These are phyloP conservation scores for Muntiacus reevesi DNA, from an alignment of 2,113 vertebrate genomes.

Conservation along the genomic window DNA sequence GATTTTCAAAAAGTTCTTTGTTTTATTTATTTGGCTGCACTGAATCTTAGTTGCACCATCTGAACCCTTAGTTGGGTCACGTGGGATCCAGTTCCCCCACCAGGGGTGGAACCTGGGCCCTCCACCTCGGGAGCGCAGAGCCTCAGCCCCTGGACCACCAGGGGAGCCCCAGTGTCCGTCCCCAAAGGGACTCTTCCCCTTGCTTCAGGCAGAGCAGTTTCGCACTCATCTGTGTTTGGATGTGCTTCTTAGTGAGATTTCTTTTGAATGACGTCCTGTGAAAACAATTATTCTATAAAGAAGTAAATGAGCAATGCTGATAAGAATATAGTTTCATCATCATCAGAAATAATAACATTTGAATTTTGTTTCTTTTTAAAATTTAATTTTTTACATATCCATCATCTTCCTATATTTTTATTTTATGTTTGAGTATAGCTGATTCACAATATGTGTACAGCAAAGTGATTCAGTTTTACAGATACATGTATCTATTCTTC, in stretches of 20 bases:
- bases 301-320: background rate
- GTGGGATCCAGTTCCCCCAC: background rate
- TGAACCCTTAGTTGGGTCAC: background rate
- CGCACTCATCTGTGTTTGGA: background rate
- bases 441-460: background rate
- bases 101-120: background rate
- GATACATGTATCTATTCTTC: background rate
- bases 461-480: background rate
- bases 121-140: fast-evolving
- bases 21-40: background rate
- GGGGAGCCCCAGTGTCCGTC: background rate
- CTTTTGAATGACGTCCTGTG: background rate
- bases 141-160: background rate
- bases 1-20: background rate
- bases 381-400: background rate
- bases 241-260: background rate
- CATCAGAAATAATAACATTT: background rate
- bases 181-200: too few relatives aligned
- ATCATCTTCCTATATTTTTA: background rate
- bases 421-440: background rate
- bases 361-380: background rate
- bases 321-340: background rate
- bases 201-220: background rate
- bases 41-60: background rate
- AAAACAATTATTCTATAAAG: background rate